phyloP scores from a whole-genome alignment of 2,888 invertebrate species.

The Drosophila acutilabella region DNA sequence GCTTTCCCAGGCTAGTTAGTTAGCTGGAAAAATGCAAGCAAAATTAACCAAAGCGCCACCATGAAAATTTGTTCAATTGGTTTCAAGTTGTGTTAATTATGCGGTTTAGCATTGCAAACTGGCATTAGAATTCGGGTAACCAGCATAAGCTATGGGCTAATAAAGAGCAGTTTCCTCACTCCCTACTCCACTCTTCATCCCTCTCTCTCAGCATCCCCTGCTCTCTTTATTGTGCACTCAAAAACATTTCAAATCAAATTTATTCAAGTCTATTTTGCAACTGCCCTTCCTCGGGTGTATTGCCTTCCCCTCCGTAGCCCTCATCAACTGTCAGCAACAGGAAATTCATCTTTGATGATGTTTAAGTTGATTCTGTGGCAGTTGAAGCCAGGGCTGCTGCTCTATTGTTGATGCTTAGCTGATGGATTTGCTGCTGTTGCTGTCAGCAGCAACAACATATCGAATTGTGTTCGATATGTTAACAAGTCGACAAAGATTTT shows the following conservation, averaged over 20 bases:
- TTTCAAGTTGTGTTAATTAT: conserved; percentile 55
- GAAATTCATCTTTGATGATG: conserved; percentile 50
- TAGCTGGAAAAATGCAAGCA: conserved; percentile 12
- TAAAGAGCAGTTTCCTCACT: conserved; percentile 22
- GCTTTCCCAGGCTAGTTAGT: conserved; percentile 58
- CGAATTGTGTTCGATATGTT: conserved; percentile 66
- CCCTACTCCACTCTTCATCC: not conserved
- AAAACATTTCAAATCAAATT: conserved; percentile 63
- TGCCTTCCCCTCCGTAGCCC: conserved; percentile 31
- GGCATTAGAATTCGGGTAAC: not conserved
- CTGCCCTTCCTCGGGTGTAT: conserved; percentile 4
- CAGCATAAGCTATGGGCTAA: conserved; percentile 53
- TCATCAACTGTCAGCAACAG: conserved; percentile 58
- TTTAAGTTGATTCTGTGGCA: conserved; percentile 24
- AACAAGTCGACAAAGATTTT: conserved; percentile 60
- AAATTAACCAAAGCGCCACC: conserved; percentile 54
- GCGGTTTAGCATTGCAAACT: conserved; percentile 39
- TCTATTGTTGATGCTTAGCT: conserved; percentile 24
- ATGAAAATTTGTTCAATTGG: conserved; percentile 49
- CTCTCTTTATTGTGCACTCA: conserved; percentile 55
- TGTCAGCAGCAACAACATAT: conserved; percentile 44
- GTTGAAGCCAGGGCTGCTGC: conserved; percentile 13
- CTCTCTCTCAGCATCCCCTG: not conserved
- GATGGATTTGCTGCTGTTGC: conserved; percentile 35
- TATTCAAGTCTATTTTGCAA: conserved; percentile 51